phyloP scores from a whole-genome alignment of 2,888 invertebrate genomes.

The Amphipyra berbera region DNA sequence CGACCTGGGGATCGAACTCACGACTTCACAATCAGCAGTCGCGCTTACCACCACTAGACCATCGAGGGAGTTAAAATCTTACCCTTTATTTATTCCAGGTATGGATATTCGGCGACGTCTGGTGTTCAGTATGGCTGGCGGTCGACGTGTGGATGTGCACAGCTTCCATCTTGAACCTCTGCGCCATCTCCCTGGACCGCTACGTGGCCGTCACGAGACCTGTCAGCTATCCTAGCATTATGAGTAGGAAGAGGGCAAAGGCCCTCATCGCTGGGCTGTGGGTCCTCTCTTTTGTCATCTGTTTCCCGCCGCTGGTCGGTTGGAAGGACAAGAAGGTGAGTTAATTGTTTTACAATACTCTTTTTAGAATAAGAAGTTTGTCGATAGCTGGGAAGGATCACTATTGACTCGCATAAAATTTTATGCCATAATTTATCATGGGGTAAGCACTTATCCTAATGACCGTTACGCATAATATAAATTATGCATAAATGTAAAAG shows the following conservation, averaged over 20 bases:
- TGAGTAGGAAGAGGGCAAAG: conserved; percentile 96
- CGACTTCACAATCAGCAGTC: too few species aligned
- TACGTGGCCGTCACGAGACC: conserved; percentile 99
- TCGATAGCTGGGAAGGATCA: too few species aligned
- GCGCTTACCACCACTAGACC: too few species aligned
- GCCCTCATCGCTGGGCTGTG: conserved; percentile 97
- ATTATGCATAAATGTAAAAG: too few species aligned
- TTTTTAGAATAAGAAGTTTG: too few species aligned
- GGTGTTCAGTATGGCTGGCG: conserved; percentile 99
- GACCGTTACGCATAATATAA: too few species aligned
- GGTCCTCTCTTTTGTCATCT: conserved; percentile 98
- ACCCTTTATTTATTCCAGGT: conserved; percentile 88
- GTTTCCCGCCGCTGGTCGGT: conserved; percentile 98
- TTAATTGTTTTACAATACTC: neutral
- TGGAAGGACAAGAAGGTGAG: conserved; percentile 93
- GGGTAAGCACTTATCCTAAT: too few species aligned
- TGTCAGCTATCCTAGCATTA: conserved; percentile 97
- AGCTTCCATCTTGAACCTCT: conserved; percentile 98
- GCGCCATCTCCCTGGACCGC: conserved; percentile 98
- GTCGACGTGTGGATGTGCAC: conserved; percentile 99
- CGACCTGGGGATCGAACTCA: too few species aligned
- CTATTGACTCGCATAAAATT: too few species aligned
- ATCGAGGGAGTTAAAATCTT: too few species aligned
- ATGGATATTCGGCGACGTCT: conserved; percentile 98
- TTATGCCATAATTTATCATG: too few species aligned